Evolutionary conservation across 2,888 invertebrate species (phyloP).

Genomic region (Minunthozetes semirufus): DNA sequence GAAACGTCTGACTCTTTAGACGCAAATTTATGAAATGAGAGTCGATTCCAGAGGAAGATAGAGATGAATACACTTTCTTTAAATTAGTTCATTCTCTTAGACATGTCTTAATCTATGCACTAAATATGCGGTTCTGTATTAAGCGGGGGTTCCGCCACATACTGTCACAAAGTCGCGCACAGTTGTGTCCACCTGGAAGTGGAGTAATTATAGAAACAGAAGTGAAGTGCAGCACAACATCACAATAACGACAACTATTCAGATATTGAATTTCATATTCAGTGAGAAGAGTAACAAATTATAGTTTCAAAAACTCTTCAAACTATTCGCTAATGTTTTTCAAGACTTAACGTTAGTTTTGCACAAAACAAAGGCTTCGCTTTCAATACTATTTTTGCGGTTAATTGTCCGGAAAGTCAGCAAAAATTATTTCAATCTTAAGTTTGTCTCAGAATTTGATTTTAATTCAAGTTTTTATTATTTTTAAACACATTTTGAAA

Average conservation of each 20-base stretch:
- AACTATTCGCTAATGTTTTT: background rate
- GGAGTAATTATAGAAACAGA: slow-evolving; percentile 27
- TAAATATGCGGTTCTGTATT: background rate
- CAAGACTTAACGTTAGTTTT: slow-evolving; percentile 9
- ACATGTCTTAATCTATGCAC: too few relatives aligned
- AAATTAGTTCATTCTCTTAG: background rate
- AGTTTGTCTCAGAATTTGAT: too few relatives aligned
- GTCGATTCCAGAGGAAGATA: background rate
- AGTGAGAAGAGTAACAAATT: slow-evolving; percentile 28
- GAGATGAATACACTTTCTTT: background rate
- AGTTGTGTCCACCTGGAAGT: slow-evolving; percentile 30
- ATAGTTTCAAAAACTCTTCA: background rate
- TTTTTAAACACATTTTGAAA: too few relatives aligned
- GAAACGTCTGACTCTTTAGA: background rate
- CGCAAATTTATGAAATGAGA: background rate
- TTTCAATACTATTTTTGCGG: background rate
- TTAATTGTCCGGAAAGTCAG: slow-evolving; percentile 22
- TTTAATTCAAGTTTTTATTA: too few relatives aligned
- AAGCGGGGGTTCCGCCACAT: background rate
- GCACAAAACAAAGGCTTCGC: background rate
- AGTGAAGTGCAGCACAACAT: background rate
- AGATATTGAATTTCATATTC: slow-evolving; percentile 11
- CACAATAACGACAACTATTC: slow-evolving; percentile 10
- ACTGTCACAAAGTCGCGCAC: background rate
- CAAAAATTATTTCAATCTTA: background rate